A percentile compares a stretch with the other conserved stretches of the same genome.
These are phyloP conservation scores for Cassiopea xamachana DNA, from an alignment of 30 jellyfish, hydroid and myxozoan genomes.

Conservation along the genomic window DNA sequence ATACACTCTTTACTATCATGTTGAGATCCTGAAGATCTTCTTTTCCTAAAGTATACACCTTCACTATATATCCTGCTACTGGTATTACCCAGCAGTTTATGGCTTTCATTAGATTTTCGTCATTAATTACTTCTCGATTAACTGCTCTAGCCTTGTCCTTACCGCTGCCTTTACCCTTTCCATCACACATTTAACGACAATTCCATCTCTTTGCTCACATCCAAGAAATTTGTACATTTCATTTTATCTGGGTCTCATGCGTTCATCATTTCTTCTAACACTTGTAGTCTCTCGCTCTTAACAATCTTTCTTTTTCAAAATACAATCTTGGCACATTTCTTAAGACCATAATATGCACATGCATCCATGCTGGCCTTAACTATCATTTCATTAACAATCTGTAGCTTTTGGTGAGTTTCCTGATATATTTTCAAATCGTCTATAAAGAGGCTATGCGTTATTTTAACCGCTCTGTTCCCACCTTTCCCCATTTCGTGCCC, in stretches of 20 bases:
- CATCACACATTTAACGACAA: slow-evolving; percentile 15
- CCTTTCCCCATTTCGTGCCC: background rate
- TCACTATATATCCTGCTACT: too few relatives aligned
- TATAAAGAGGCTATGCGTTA: background rate
- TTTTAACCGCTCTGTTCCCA: background rate
- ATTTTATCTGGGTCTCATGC: background rate
- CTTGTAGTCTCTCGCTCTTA: background rate
- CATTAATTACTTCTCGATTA: too few relatives aligned
- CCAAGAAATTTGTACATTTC: slow-evolving; percentile 5
- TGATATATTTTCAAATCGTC: background rate
- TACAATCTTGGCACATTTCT: background rate
- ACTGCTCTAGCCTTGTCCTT: too few relatives aligned
- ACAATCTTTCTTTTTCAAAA: background rate
- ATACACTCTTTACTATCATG: too few relatives aligned
- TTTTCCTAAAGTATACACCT: too few relatives aligned
- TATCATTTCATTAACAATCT: background rate
- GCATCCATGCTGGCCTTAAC: background rate
- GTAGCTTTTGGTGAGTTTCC: background rate
- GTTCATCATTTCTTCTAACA: background rate
- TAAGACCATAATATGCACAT: background rate
- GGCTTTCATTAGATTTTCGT: too few relatives aligned
- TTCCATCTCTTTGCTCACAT: slow-evolving; percentile 24
- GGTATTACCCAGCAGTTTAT: too few relatives aligned
- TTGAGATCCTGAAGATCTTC: too few relatives aligned
- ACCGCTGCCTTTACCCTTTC: slow-evolving; percentile 12